Conservation (phyloP, 2,888 invertebrate genomes). For the Ophion ellenae region DNA sequence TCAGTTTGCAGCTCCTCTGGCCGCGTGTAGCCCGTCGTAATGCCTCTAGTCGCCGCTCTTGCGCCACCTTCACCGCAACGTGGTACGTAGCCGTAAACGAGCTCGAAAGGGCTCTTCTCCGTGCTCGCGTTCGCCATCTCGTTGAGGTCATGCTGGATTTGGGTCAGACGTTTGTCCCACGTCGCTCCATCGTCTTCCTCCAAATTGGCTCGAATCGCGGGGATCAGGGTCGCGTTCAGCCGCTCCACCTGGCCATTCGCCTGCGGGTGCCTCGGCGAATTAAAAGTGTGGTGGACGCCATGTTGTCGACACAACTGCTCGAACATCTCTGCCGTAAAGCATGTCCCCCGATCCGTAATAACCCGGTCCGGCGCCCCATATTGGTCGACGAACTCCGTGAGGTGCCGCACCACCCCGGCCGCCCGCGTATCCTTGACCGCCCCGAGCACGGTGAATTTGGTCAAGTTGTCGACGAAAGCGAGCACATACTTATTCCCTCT, state of each 20-base stretch:
- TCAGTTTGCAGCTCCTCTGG: not conserved
- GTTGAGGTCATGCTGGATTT: not conserved
- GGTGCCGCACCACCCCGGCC: not conserved
- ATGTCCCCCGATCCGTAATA: not conserved
- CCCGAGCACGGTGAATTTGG: not conserved
- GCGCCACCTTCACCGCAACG: not conserved
- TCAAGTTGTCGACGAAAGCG: not conserved
- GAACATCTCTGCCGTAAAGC: not conserved
- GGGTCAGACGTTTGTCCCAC: not conserved
- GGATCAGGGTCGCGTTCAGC: not conserved
- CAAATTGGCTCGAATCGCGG: not conserved
- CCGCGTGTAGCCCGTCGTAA: not conserved
- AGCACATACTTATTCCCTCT: conserved; percentile 1
- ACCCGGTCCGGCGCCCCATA: not conserved
- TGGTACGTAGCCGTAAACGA: not conserved
- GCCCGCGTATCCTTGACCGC: not conserved
- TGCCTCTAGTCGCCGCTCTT: not conserved
- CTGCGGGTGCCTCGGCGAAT: not conserved
- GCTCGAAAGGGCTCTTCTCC: not conserved
- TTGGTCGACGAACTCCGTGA: not conserved
- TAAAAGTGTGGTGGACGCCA: not conserved
- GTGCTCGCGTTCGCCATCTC: not conserved
- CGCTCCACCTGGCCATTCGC: not conserved
- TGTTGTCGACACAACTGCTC: not conserved
- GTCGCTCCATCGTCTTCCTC: not conserved